Evolutionary conservation across 2,113 vertebrate genomes (phyloP).

Genomic region (Centropristis striata): DNA sequence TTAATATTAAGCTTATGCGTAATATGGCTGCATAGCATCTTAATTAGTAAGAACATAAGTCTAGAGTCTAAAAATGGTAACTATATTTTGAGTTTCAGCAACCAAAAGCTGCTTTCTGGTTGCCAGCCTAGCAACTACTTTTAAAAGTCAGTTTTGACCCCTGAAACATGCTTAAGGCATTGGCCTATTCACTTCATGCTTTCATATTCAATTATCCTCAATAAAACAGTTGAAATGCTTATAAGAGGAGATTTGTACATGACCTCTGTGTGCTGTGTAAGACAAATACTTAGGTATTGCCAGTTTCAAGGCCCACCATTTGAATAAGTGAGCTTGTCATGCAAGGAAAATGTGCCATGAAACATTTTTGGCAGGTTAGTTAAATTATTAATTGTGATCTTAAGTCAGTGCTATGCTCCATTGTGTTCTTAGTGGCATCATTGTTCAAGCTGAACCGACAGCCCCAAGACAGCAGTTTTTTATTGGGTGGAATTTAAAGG

Average conservation of each 20-base stretch:
- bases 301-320: neutral
- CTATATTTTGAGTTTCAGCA: too few relatives aligned
- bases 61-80: too few relatives aligned
- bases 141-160: too few relatives aligned
- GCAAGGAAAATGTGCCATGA: constrained; percentile 47
- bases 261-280: neutral
- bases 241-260: constrained; percentile 9
- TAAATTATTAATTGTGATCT: constrained; percentile 64
- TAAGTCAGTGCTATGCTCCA: constrained; percentile 45
- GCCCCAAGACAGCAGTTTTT: constrained; percentile 18
- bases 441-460: constrained; percentile 39
- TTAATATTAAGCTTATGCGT: too few relatives aligned
- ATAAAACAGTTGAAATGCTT: constrained; percentile 14
- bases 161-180: neutral
- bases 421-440: constrained; percentile 40
- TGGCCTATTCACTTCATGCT: constrained; percentile 8
- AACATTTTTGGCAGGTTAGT: constrained; percentile 58
- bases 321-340: constrained; percentile 43
- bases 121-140: too few relatives aligned
- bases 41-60: too few relatives aligned
- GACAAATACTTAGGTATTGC: constrained; percentile 19
- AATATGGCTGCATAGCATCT: too few relatives aligned
- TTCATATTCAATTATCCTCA: constrained; percentile 14
- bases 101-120: too few relatives aligned
- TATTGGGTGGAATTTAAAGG: constrained; percentile 50